phyloP scores from a whole-genome alignment of 2,797 vertebrate genomes.

The Sebastes alutus region DNA sequence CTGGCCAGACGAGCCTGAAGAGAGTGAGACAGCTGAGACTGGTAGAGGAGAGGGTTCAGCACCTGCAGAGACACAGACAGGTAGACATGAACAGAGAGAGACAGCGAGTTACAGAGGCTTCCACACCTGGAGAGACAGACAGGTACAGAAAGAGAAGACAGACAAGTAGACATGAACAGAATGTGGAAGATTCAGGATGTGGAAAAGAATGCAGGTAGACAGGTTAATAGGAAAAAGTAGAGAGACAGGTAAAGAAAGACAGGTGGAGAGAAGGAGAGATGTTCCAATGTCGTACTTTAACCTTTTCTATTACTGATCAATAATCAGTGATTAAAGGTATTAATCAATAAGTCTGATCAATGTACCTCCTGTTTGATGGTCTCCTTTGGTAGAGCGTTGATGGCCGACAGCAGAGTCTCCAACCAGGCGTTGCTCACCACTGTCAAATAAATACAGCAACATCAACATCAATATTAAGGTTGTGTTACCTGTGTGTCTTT shows the following conservation, averaged over 20 bases:
- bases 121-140: no score
- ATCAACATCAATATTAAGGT: not conserved
- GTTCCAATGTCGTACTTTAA: not conserved
- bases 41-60: slow-evolving; percentile 91
- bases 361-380: slow-evolving; percentile 93
- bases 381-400: slow-evolving; percentile 92
- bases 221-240: not conserved
- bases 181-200: not conserved
- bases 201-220: not conserved
- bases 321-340: not conserved
- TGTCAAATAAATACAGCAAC: slow-evolving; percentile 57
- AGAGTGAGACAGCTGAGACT: slow-evolving; percentile 92
- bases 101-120: no score
- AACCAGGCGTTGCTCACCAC: slow-evolving; percentile 95
- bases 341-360: not conserved
- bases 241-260: not conserved
- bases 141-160: not conserved
- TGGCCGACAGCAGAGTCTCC: slow-evolving; percentile 91
- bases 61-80: slow-evolving; percentile 78
- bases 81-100: not conserved
- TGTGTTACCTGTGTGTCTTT: slow-evolving; percentile 35
- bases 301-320: not conserved
- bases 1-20: slow-evolving; percentile 90
- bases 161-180: not conserved
- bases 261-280: not conserved